phyloP scores from a whole-genome alignment of 64 coral and sea anemone species.

The Montipora foliosa region DNA sequence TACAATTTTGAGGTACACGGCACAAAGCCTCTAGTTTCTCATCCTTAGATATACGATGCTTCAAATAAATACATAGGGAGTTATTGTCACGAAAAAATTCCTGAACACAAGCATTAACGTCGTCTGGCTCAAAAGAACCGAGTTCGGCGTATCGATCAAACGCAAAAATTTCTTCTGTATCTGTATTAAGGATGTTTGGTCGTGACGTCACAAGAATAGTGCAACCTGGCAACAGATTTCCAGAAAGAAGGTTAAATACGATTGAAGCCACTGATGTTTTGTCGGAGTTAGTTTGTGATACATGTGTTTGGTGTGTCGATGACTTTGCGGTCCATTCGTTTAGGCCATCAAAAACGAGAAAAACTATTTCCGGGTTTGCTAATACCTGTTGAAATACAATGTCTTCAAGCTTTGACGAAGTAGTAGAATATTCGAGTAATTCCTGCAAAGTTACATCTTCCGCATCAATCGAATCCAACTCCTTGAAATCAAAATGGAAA shows the following conservation, averaged over 20 bases:
- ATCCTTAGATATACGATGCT: slow-evolving; percentile 2
- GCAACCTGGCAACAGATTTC: slow-evolving; percentile 16
- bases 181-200: not conserved
- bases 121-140: slow-evolving; percentile 17
- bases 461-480: not conserved
- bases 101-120: slow-evolving; percentile 11
- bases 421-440: not conserved
- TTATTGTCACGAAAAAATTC: slow-evolving; percentile 10
- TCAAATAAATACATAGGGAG: not conserved
- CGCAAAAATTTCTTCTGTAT: not conserved
- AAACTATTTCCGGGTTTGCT: not conserved
- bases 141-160: slow-evolving; percentile 35
- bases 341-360: slow-evolving; percentile 31
- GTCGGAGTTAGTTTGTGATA: not conserved
- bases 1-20: slow-evolving; percentile 29
- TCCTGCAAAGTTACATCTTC: slow-evolving; percentile 8
- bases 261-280: not conserved
- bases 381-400: not conserved
- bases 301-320: not conserved
- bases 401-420: not conserved
- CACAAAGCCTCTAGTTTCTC: slow-evolving; percentile 10
- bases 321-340: slow-evolving; percentile 11
- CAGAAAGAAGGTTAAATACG: not conserved
- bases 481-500: slow-evolving; percentile 32
- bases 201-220: slow-evolving; percentile 36